phyloP scores from a whole-genome alignment of 2,113 vertebrate genomes.

The Perca fluviatilis region DNA sequence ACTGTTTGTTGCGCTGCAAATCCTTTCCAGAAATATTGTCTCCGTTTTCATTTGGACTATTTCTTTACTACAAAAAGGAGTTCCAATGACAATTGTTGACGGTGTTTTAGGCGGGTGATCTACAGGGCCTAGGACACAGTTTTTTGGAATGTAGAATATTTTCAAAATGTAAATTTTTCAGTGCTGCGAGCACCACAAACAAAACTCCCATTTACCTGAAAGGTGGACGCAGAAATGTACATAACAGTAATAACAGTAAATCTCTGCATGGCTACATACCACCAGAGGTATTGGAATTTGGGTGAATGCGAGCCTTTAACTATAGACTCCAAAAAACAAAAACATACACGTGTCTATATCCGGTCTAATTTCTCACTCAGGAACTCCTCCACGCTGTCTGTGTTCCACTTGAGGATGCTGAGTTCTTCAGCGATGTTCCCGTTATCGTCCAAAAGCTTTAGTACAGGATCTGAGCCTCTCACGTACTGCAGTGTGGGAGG shows the following conservation, averaged over 20 bases:
- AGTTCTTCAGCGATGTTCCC: constrained; percentile 99
- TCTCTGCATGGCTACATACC: neutral
- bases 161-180: neutral
- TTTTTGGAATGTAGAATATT: too few species aligned
- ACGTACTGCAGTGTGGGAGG: constrained; percentile 88
- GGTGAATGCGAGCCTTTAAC: constrained; percentile 7
- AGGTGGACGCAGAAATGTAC: neutral
- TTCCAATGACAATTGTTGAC: neutral
- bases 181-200: neutral
- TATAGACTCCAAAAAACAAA: constrained; percentile 1
- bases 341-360: constrained; percentile 82
- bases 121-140: neutral
- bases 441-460: constrained; percentile 97
- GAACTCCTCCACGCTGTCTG: constrained; percentile 99
- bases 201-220: constrained; percentile 2
- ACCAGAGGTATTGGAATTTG: constrained; percentile 20
- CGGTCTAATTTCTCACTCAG: constrained; percentile 95
- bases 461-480: constrained; percentile 96
- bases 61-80: neutral
- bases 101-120: neutral
- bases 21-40: neutral
- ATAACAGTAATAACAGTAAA: neutral
- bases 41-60: neutral
- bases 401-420: constrained; percentile 99
- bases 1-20: neutral